Evolutionary conservation across 2,797 vertebrate genomes (phyloP).

Genomic region (Lacerta agilis): DNA sequence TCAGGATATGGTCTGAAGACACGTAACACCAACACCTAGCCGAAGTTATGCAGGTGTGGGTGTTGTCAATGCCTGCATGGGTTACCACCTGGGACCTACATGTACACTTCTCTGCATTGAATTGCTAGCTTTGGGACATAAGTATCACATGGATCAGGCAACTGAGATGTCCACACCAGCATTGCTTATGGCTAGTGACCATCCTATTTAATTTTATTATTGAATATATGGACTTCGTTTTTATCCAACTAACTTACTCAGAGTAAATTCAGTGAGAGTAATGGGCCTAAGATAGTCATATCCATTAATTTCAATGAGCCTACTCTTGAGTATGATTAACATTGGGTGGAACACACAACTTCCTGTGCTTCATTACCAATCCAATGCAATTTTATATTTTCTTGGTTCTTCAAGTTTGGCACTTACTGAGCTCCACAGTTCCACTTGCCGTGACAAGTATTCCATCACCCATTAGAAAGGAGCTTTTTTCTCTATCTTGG

Average conservation of each 20-base stretch:
- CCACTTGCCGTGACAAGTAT: neutral
- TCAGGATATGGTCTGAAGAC: neutral
- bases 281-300: too few relatives aligned
- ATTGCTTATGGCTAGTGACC: neutral
- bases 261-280: too few relatives aligned
- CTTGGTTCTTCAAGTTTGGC: neutral
- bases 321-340: too few relatives aligned
- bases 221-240: too few relatives aligned
- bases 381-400: slow-evolving; percentile 10
- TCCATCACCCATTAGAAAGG: too few relatives aligned
- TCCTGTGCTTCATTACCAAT: rapidly evolving
- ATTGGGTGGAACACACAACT: neutral
- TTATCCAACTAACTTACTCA: neutral
- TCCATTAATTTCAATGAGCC: too few relatives aligned
- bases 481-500: neutral
- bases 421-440: neutral
- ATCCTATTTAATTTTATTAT: neutral
- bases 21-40: too few relatives aligned
- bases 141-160: neutral
- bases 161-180: neutral
- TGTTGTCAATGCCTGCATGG: too few relatives aligned
- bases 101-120: neutral
- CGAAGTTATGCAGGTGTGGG: too few relatives aligned
- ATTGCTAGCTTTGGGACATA: neutral
- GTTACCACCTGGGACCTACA: too few relatives aligned